Evolutionary conservation across 2,888 invertebrate genomes (phyloP), one percentile per base, ranked within the genome.

Genomic region (Hanleya hanleyi): DNA sequence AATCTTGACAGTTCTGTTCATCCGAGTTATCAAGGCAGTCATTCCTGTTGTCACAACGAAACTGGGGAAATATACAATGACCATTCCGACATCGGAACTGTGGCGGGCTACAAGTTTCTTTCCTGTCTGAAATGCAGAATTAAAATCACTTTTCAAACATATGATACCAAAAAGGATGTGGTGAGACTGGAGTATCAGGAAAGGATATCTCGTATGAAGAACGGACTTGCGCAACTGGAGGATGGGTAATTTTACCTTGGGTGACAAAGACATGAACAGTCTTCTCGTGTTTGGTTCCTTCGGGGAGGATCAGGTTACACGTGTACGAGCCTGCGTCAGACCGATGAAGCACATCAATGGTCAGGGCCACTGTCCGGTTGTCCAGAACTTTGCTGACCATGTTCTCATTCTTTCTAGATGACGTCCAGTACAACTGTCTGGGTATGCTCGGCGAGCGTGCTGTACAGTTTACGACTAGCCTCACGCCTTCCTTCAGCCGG

Each of bases 21-120:
- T 91, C 91, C 49, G 87, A 86, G 18, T 87, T 87, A 80, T 91
- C 90, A 1, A 82, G 82, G 80, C 92, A 92, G 69, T 91, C 86
- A 36, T 79, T 47, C 22, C 76, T 74, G 5, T 89, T 87, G 80
- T 92, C 91, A 81, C 92, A 92, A 7, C 86, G 78, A 66, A 82
- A 83, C 9, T 80, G 75, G 57, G 82, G 73, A 62, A 80, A 81
- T 26, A 87, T 84, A 72, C 86, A 86, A 33, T 78, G 70, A n/a
- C 76, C 74, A 26, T 72, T 65, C 5, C 70, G 67, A 62, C 82
- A 82, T 29, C 76, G 71, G 66, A 81, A 80, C 69, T 75, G 73
- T 1, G 77, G 77, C 22, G 69, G 62, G 1, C 69, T 69, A 69
- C 81, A 81, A 6, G 70, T 65, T 22, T 47, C 37, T 18, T 50